Conservation (phyloP, 2,888 invertebrate species). For the Tridacna crocea region DNA sequence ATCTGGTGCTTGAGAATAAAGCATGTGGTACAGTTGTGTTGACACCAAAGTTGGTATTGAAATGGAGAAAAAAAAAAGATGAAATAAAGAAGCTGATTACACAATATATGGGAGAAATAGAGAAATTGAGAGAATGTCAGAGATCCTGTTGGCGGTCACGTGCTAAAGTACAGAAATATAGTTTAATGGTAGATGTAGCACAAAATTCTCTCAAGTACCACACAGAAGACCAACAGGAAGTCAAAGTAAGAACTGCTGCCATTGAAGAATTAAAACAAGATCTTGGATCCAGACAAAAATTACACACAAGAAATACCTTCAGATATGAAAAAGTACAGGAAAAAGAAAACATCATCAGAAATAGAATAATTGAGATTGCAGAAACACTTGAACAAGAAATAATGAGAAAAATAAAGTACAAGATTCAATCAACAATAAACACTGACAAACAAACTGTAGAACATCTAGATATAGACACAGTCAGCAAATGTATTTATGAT, state of each 20-base stretch:
- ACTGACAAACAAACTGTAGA: not conserved
- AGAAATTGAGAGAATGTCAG: not conserved
- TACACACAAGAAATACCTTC: not conserved
- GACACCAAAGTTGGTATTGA: not conserved
- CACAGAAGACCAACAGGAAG: not conserved
- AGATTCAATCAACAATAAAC: not conserved
- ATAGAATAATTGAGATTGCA: not conserved
- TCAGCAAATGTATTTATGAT: not conserved
- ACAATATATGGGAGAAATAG: not conserved
- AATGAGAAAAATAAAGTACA: not conserved
- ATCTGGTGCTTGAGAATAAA: not conserved
- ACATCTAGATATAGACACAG: not conserved
- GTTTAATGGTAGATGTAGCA: constrained; percentile 3
- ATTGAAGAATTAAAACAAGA: not conserved
- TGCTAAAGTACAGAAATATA: constrained; percentile 2
- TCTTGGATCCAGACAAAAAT: not conserved
- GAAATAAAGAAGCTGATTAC: not conserved
- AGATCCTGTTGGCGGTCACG: not conserved
- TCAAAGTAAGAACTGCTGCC: not conserved
- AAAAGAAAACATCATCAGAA: not conserved
- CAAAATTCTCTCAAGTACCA: not conserved
- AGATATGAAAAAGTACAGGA: not conserved
- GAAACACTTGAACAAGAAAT: not conserved
- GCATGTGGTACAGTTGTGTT: not conserved
- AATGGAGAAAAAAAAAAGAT: not conserved